Evolutionary conservation across 2,113 vertebrate species (phyloP), one percentile per base, ranked within the genome.

Genomic region (Megaceryle torquata): DNA sequence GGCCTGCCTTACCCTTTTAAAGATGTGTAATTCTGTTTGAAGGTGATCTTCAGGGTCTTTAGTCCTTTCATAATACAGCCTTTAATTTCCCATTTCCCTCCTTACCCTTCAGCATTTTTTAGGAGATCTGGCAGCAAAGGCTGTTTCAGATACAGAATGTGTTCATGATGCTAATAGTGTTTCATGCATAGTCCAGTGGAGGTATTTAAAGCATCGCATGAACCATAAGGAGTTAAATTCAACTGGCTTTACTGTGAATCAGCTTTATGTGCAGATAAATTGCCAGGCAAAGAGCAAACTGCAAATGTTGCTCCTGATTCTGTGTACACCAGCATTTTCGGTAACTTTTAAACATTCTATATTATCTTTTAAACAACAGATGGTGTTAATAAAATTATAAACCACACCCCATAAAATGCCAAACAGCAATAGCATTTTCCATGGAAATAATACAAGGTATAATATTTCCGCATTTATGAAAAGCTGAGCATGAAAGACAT

Each of bases 331-430:
- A 96, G 95, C 92, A 79, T 89, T 96, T 96, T 96, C 82, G 41
- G 93, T 93, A 96, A 96, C 91, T 96, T 96, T 94, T 70, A 94
- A 95, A 96, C 81, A 93, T 91, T 92, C 95, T 80, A 89, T 96
- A 97, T 96, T 96, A 96, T 96, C 93, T 97, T 97, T 96, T 96
- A 97, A 95, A 96, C 94, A 96, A 93, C 94, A 95, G 95, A 96
- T 96, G 96, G 96, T 94, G 94, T 95, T 96, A 97, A 95, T 96
- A 96, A 96, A 95, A 96, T 93, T 94, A 95, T 93, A 97, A 97
- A 91, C 96, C 95, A 96, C 95, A 97, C 96, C 96, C 96, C 94
- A 96, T 96, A 96, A 96, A 97, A 96, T 94, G 90, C 88, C 86
- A 94, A 96, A 91, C 77, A 95, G 92, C 41, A 85, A 89, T 91